Base-by-base conservation (phyloP, 2,797 vertebrate genomes). In the Coracias cyanogaster region DNA sequence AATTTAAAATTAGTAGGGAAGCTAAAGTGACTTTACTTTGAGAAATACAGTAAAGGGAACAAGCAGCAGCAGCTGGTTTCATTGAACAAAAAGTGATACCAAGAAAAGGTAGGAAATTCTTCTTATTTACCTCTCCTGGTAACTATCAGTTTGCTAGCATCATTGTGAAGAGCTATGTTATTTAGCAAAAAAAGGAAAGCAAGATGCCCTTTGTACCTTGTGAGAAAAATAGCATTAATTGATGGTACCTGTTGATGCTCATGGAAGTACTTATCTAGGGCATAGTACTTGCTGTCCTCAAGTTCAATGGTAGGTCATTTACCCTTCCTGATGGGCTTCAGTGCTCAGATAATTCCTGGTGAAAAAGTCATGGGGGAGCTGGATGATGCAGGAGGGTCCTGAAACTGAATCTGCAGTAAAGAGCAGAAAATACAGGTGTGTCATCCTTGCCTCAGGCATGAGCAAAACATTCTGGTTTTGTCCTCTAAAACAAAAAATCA, bases 1-100 rank as follows among this genome's bases (percentile, higher is more conserved):
- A 96, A 88, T 90, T 86, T 78, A 80, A 88, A 95, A 89, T 95
- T 58, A 88, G 35, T 33, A 82, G 79, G 48, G 67, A 94, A 54
- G 80, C 55, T 66, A 60, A 95, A 78, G 77, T 91, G 35, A 83
- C 81, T 88, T 89, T 88, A 46, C 85, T 93, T 46, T 79, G 84
- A 62, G 82, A 96, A 86, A 86, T 29, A 39, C 6, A 89, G 62
- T 57, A 48, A 87, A 96, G 35, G 33, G 77, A 95, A 72, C 55
- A 84, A 80, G 54, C 51, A 91, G 52, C 49, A 54, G 43, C 55
- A 46, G 37, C 73, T 55, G 71, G 39, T 15, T 89, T 82, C n/a
- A 66, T 55, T 69, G 81, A 88, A 62, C 77, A 92, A 71, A 17
- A 86, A 29, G 43, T 31, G 41, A 62, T 82, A 31, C 21, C 86